Evolutionary conservation across 2,797 vertebrate genomes (phyloP).

Genomic region (Diplodus sargus): DNA sequence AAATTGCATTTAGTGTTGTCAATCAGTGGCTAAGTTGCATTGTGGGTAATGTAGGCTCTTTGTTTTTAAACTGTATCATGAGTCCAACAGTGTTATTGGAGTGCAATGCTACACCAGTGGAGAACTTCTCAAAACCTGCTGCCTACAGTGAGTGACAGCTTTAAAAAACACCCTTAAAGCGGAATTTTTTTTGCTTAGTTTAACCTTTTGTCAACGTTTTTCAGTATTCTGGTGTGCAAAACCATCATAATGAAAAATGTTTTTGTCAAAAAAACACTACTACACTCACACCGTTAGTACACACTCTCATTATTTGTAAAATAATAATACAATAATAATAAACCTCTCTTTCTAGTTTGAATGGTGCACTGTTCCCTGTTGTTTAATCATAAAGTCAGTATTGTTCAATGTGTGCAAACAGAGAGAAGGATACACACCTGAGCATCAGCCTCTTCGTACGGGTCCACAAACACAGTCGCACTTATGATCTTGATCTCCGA

Average conservation of each 20-base stretch:
- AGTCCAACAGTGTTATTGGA: too few relatives aligned
- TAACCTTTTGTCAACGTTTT: not conserved
- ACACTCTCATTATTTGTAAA: not conserved
- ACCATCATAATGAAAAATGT: not conserved
- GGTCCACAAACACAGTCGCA: slow-evolving; percentile 94
- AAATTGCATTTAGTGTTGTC: too few relatives aligned
- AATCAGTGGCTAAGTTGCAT: too few relatives aligned
- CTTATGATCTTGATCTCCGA: slow-evolving; percentile 91
- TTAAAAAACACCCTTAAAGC: not conserved
- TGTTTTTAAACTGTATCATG: too few relatives aligned
- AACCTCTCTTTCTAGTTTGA: not conserved
- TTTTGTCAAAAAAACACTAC: not conserved
- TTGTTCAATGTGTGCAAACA: slow-evolving; percentile 2
- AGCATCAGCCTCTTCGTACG: slow-evolving; percentile 95
- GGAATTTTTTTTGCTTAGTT: not conserved
- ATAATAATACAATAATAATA: not conserved
- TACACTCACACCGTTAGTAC: too few relatives aligned
- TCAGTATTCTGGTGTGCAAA: not conserved
- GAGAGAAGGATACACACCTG: slow-evolving; percentile 84
- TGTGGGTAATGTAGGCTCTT: too few relatives aligned
- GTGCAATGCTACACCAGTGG: too few relatives aligned
- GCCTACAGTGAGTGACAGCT: not conserved
- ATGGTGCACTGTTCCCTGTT: not conserved
- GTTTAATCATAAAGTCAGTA: not conserved
- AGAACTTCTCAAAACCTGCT: too few relatives aligned